Base-by-base conservation (phyloP, 2,113 vertebrate genomes). In the Falcunculus frontatus region DNA sequence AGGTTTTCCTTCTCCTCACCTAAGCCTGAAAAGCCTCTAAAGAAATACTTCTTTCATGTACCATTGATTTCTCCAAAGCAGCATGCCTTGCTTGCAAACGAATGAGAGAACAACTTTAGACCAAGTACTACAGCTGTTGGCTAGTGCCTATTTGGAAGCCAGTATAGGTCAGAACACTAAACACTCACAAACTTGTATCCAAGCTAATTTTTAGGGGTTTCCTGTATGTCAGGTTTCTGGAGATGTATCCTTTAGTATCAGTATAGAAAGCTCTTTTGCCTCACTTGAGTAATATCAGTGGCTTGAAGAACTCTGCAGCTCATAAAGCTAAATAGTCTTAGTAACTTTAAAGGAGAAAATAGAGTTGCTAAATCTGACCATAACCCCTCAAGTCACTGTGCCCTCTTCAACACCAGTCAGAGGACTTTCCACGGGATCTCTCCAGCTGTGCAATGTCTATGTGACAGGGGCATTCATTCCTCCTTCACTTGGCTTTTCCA, bases 1-100 rank as follows among this genome's bases (percentile, higher is more conserved):
- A n/a, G 3, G 7, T 19, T 55, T 60, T 84, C 20, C 55, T 60
- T 49, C 46, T 47, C 44, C 42, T 27, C 83, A 77, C 75, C 70
- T 86, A 67, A 93, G 64, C 64, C 47, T 81, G 52, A 86, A 95
- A 95, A 91, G 86, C 53, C 76, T 78, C 69, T 78, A 25, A 92
- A 88, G 85, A 90, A 92, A 92, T 63, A 41, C 49, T 49, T 87
- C 83, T 49, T 92, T 85, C 52, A 88, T 77, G 49, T 67, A 84
- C 67, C 68, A 94, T 68, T 49, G 94, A 95, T 85, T 82, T 85
- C 59, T 78, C 73, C 91, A 80, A 64, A 67, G 47, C 68, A 86
- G 56, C 47, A 64, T 8, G 27, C 52, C 42, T 88, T 87, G 84
- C 70, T 65, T 90, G 68, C 67, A 90, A 88, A 78, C 77, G 84